Percentiles rank a stretch among this genome's conserved stretches.
Evolutionary conservation across 1,140 invertebrate genomes (phyloP).

Genomic region (Melanaphis sacchari): DNA sequence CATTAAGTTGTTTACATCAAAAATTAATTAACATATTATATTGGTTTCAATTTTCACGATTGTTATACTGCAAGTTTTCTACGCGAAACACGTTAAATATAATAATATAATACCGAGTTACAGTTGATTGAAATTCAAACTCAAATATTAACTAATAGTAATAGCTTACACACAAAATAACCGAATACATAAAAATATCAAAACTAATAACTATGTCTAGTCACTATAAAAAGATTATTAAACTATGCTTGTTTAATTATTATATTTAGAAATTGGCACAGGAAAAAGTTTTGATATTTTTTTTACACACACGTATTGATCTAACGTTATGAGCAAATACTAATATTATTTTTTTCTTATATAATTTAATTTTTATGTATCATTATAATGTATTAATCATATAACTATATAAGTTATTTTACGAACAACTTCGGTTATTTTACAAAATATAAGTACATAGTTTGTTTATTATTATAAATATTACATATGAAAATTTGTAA

Average conservation of each 20-base stretch:
- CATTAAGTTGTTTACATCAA: not conserved
- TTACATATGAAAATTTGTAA: not conserved
- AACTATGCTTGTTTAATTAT: not conserved
- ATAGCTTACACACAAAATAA: not conserved
- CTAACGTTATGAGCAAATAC: not conserved
- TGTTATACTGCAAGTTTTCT: not conserved
- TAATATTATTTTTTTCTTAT: not conserved
- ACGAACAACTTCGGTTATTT: not conserved
- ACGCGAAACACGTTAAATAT: not conserved
- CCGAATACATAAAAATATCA: not conserved
- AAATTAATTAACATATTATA: not conserved
- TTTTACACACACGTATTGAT: not conserved
- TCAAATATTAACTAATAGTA: no score
- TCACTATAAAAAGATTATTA: not conserved
- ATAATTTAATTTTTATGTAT: no score
- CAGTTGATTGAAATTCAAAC: not conserved
- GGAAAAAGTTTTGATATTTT: not conserved
- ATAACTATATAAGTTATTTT: not conserved
- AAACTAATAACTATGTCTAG: not conserved
- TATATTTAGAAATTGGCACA: not conserved
- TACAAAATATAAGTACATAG: not conserved
- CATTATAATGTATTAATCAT: not conserved
- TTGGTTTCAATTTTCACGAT: not conserved
- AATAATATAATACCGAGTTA: not conserved
- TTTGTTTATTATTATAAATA: not conserved